phyloP scores from a whole-genome alignment of 2,888 invertebrate species.

The Rotaria sp. region DNA sequence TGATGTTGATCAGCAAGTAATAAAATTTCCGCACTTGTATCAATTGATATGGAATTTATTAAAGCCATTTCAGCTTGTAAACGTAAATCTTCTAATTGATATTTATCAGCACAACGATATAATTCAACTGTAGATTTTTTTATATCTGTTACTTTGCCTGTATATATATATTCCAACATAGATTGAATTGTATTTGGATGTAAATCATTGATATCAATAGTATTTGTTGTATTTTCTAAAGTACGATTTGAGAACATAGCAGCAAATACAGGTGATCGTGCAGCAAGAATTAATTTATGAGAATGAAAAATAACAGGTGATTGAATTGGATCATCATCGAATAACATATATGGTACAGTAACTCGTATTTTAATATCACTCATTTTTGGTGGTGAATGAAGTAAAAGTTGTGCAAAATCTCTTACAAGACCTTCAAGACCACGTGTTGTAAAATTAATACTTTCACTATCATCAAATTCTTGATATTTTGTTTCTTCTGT shows the following conservation, averaged over 20 bases:
- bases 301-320: constrained; percentile 31
- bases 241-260: constrained; percentile 38
- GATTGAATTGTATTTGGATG: constrained; percentile 35
- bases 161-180: constrained; percentile 39
- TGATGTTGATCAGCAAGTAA: constrained; percentile 28
- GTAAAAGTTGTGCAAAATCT: constrained; percentile 1
- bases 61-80: constrained; percentile 23
- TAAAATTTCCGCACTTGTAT: constrained; percentile 12
- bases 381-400: background rate
- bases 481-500: constrained; percentile 26
- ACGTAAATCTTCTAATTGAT: constrained; percentile 33
- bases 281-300: constrained; percentile 39
- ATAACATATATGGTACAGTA: background rate
- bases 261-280: constrained; percentile 38
- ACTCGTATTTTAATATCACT: constrained; percentile 13
- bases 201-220: constrained; percentile 36
- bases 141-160: constrained; percentile 32
- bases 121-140: constrained; percentile 33
- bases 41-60: constrained; percentile 14
- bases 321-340: background rate
- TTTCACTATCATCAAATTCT: background rate
- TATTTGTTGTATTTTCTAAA: constrained; percentile 36
- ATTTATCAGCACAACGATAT: constrained; percentile 40
- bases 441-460: background rate
- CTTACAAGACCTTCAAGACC: background rate